These are phyloP conservation scores for Alouatta caraya DNA, from an alignment of 2,797 vertebrate genomes.

Conservation along the genomic window DNA sequence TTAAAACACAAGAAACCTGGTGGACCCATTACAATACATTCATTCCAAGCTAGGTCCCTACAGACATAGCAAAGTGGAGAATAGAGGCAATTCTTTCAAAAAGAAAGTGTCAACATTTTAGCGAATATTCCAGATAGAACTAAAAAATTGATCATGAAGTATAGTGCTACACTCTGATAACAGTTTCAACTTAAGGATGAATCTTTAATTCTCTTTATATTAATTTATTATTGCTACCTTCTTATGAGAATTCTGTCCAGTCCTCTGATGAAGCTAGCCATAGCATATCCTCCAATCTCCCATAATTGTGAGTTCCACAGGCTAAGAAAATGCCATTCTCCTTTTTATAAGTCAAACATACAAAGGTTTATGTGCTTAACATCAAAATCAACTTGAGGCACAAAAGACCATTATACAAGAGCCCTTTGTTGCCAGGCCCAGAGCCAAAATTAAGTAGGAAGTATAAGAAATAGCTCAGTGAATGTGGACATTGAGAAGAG, in stretches of 20 bases:
- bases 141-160: not conserved
- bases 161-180: not conserved
- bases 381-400: not conserved
- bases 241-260: conserved; percentile 4
- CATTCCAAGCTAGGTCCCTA: not conserved
- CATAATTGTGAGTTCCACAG: not conserved
- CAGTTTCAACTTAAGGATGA: conserved; percentile 30
- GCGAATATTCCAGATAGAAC: not conserved
- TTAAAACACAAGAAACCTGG: conserved; percentile 50
- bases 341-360: conserved; percentile 21
- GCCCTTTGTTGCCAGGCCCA: not conserved
- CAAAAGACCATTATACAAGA: not conserved
- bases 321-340: conserved; percentile 18
- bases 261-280: not conserved
- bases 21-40: not conserved
- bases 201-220: conserved; percentile 15
- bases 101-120: conserved; percentile 39
- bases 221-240: not conserved
- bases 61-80: not conserved
- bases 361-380: conserved; percentile 15
- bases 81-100: not conserved
- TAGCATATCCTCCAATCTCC: not conserved
- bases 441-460: conserved; percentile 15
- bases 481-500: not conserved
- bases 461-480: not conserved